Evolutionary conservation across 2,797 vertebrate genomes (phyloP).

Genomic region (Xenops minutus): DNA sequence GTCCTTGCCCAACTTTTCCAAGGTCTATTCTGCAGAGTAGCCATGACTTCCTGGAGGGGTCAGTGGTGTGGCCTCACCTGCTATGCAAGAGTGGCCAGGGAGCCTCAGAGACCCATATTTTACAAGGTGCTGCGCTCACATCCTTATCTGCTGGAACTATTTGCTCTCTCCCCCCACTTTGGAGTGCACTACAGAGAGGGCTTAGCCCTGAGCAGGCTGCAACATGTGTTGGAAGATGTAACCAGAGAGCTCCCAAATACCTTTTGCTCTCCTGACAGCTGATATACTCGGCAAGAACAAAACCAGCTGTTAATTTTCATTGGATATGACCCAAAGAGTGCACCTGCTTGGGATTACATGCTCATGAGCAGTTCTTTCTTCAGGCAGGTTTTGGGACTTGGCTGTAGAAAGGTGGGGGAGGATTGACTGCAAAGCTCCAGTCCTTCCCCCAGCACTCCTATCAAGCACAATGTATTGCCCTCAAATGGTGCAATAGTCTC

Average conservation of each 20-base stretch:
- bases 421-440: not conserved
- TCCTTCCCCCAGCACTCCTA: not conserved
- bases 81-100: not conserved
- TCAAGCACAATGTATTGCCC: not conserved
- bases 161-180: not conserved
- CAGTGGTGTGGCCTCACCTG: rapidly evolving
- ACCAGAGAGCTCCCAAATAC: not conserved
- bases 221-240: rapidly evolving
- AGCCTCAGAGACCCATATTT: not conserved
- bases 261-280: not conserved
- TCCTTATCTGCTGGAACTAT: not conserved
- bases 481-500: rapidly evolving
- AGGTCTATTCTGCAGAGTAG: not conserved
- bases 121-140: rapidly evolving
- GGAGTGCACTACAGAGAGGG: not conserved
- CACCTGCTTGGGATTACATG: not conserved
- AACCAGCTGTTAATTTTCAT: not conserved
- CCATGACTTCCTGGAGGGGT: rapidly evolving
- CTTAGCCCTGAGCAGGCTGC: not conserved
- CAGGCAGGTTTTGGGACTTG: not conserved
- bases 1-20: not conserved
- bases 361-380: not conserved
- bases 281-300: not conserved
- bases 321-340: not conserved
- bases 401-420: not conserved